Percentiles rank a stretch among this genome's conserved stretches.
Conservation (phyloP, 1,140 invertebrate genomes). For the Helicorthomorpha holstii region DNA sequence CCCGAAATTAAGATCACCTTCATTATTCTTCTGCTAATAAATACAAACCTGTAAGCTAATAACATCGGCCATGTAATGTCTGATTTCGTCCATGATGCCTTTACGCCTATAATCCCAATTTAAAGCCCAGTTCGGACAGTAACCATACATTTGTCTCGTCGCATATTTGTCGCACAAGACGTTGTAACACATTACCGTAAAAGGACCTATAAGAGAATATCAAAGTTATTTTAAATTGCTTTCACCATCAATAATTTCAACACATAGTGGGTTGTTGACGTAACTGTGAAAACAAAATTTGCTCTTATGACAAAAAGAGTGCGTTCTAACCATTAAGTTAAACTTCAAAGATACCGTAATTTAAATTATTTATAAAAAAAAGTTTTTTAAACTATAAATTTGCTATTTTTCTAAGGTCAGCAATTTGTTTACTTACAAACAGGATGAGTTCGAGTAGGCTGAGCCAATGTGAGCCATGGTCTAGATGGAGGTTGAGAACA, state of each 20-base stretch:
- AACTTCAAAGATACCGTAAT: background rate
- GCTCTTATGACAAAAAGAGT: background rate
- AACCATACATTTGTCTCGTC: conserved; percentile 91
- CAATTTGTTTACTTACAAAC: conserved; percentile 49
- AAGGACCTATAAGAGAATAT: conserved; percentile 49
- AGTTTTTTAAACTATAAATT: background rate
- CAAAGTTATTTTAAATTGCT: background rate
- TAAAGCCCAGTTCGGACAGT: conserved; percentile 92
- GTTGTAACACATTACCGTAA: conserved; percentile 99
- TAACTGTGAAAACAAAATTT: background rate
- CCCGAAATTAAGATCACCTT: conserved; percentile 1
- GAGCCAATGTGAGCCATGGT: conserved; percentile 79
- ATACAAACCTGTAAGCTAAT: conserved; percentile 63
- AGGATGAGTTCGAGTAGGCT: conserved; percentile 65
- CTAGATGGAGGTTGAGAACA: conserved; percentile 70
- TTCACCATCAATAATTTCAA: background rate
- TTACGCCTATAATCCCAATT: conserved; percentile 98
- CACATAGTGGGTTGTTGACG: background rate
- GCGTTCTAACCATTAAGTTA: background rate
- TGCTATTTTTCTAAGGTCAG: background rate
- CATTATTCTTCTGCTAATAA: background rate
- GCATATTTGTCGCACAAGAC: conserved; percentile 98
- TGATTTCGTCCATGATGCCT: conserved; percentile 91
- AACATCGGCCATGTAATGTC: conserved; percentile 91
- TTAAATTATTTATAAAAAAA: background rate